Conservation (phyloP, 1,140 invertebrate species). For the Drosophila orena region DNA sequence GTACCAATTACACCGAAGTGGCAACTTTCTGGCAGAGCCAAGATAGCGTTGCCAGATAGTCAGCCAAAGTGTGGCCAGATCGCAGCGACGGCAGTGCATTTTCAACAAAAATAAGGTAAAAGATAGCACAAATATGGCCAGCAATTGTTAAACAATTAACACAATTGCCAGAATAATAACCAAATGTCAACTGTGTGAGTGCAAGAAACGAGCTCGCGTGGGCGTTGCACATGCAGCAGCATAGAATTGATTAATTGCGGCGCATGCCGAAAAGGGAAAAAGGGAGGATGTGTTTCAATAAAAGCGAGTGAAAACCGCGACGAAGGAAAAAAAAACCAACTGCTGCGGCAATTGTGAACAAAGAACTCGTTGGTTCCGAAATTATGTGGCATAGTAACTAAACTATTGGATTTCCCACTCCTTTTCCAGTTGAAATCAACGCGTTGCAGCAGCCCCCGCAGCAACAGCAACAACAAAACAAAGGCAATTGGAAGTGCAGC, state of each 20-base stretch:
- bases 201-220: background rate
- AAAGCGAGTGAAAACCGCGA: slow-evolving; percentile 43
- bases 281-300: slow-evolving; percentile 74
- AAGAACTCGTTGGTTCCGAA: slow-evolving; percentile 26
- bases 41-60: background rate
- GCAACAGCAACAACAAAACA: slow-evolving; percentile 6
- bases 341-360: slow-evolving; percentile 64
- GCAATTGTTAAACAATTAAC: slow-evolving; percentile 65
- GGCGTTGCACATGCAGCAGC: slow-evolving; percentile 2
- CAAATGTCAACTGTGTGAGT: slow-evolving; percentile 1
- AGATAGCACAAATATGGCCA: slow-evolving; percentile 48
- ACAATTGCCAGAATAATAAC: slow-evolving; percentile 8
- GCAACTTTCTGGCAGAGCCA: slow-evolving; percentile 7
- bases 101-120: slow-evolving; percentile 82
- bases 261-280: slow-evolving; percentile 79
- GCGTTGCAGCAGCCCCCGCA: slow-evolving; percentile 52
- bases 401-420: slow-evolving; percentile 8
- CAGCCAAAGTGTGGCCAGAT: slow-evolving; percentile 42
- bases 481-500: slow-evolving; percentile 27
- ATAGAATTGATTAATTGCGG: slow-evolving; percentile 75
- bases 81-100: slow-evolving; percentile 59
- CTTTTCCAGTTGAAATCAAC: slow-evolving; percentile 66
- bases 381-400: slow-evolving; percentile 25
- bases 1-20: background rate
- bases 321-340: slow-evolving; percentile 36